These are phyloP conservation scores for Prionailurus bengalensis DNA, from an alignment of 2,113 vertebrate genomes.

Conservation along the genomic window DNA sequence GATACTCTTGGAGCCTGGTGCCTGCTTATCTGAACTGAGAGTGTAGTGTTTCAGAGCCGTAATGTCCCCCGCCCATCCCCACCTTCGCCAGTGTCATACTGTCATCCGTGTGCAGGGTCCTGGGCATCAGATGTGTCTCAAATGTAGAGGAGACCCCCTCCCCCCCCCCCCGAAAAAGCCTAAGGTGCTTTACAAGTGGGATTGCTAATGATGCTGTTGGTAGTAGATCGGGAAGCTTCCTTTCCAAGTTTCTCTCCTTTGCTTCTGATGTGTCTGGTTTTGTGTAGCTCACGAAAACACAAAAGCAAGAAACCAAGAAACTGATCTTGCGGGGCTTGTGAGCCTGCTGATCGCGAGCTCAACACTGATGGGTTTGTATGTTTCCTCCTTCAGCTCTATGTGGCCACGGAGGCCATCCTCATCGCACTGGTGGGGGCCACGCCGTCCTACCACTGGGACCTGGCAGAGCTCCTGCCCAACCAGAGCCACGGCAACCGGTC, in stretches of 20 bases:
- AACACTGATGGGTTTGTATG: background rate
- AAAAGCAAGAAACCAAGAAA: background rate
- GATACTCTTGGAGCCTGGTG: no score
- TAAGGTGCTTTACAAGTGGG: background rate
- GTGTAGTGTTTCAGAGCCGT: background rate
- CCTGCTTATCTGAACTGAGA: background rate
- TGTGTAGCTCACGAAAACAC: background rate
- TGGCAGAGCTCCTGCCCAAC: conserved; percentile 83
- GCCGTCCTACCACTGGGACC: conserved; percentile 89
- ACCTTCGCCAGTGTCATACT: background rate
- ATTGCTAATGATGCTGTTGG: rapidly evolving
- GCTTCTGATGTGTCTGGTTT: background rate
- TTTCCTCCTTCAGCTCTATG: conserved; percentile 87
- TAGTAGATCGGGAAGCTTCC: background rate
- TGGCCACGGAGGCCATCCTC: conserved; percentile 90
- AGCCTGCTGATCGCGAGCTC: background rate
- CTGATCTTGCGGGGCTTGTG: background rate
- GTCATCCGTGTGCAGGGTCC: rapidly evolving
- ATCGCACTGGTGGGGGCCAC: conserved; percentile 88
- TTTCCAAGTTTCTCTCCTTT: rapidly evolving
- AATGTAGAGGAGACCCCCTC: background rate
- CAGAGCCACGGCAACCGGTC: conserved; percentile 85
- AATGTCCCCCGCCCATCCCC: rapidly evolving
- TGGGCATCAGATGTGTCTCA: background rate
- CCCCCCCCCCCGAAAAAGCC: background rate